phyloP scores from a whole-genome alignment of 2,113 vertebrate genomes.

The Theristicus caerulescens region DNA sequence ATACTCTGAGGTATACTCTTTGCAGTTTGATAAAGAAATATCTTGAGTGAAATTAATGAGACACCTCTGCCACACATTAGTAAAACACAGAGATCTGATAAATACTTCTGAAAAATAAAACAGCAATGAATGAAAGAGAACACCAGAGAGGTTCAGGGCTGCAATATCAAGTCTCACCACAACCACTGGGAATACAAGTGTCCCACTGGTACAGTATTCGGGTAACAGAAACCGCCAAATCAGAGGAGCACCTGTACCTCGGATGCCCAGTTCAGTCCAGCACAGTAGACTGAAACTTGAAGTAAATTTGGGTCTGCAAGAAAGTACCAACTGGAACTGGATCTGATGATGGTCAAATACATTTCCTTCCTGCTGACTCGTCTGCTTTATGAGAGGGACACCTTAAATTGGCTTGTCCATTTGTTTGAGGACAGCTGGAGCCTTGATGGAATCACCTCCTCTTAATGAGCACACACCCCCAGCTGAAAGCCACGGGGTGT shows the following conservation, averaged over 20 bases:
- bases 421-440: background rate
- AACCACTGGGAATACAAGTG: no score
- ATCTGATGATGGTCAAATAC: background rate
- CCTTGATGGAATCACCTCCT: background rate
- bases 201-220: background rate
- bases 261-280: background rate
- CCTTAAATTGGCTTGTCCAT: background rate
- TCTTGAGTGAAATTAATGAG: background rate
- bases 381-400: background rate
- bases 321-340: background rate
- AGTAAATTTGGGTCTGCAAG: background rate
- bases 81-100: background rate
- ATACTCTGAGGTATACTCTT: background rate
- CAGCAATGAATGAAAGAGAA: fast-evolving
- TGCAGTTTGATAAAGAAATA: background rate
- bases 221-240: no score
- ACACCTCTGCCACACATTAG: background rate
- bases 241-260: background rate
- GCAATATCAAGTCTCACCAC: background rate
- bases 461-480: fast-evolving
- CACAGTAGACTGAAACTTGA: background rate
- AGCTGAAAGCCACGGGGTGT: fast-evolving
- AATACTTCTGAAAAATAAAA: background rate
- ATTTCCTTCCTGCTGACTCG: background rate
- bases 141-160: background rate